Base-by-base conservation (phyloP, 1,140 invertebrate species). In the Drosophila auraria region DNA sequence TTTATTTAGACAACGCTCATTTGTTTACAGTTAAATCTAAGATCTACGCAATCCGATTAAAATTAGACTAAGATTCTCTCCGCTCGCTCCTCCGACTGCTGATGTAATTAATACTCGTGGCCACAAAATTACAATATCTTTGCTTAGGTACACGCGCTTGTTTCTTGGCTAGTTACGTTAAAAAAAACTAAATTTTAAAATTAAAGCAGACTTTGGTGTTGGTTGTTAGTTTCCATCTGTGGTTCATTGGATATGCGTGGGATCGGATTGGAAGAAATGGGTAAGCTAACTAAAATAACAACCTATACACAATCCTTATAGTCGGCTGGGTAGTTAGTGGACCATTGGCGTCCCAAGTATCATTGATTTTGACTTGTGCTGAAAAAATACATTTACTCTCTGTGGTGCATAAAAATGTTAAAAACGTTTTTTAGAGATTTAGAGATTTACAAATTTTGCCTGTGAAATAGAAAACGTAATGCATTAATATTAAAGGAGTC, bases 401-500 rank as follows among this genome's bases (percentile, higher is more conserved):
- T 66, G 63, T 60, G 81, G 83, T 87, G 81, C 84, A 87, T 81
- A 78, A 71, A 89, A 81, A 78, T 62, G 54, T 81, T 81, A 75
- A 71, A 78, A 90, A 90, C 83, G 57, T 59, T 51, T 38, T 44
- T 80, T 56, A 56, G 44, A 64, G 74, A 71, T 82, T 86, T 90
- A 90, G 44, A 64, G 74, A 71, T 82, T 86, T 90, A 90, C 86
- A 90, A 90, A 70, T 49, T 82, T 90, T 90, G 86, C 86, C 86
- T 90, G 86, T 50, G 87, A 65, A 83, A 61, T 74, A 90, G 62
- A 86, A 77, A 71, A 72, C 11, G 61, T 59, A 71, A 63, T 53
- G 45, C 36, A 63, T 90, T 91, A 77, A 66, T 71, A 75, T 40
- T 3, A 38, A 49, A 23, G 0, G 6, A 9, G 11, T 57, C 7